Base-by-base conservation (phyloP, 2,113 vertebrate species). In the Philantomba maxwellii region DNA sequence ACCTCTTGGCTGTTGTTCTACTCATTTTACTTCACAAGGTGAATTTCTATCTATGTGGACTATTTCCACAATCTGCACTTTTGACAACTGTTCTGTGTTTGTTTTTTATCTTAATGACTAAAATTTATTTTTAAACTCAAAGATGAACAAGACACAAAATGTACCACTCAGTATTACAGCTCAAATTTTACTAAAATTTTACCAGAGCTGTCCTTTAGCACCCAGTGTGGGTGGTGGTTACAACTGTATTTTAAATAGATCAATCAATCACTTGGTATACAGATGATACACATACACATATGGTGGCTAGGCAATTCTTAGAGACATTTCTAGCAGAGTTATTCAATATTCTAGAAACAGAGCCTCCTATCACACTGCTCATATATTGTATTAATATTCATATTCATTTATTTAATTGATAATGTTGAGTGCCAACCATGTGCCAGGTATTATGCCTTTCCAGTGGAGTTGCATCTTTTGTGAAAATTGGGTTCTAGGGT, bases 101-200 rank as follows among this genome's bases (percentile, higher is more conserved):
- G 11, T 92, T 94, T 14, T 75, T 75, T 1, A 43, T 84, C 93
- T 95, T 92, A 57, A 39, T 95, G 45, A 90, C 17, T 94, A 36
- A 89, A 89, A 57, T 90, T 66, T 11, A 26, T 93, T 94, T 80
- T 96, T 95, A 78, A 60, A 55, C 15, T 33, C 70, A 88, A 92
- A 95, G 39, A 84, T 73, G 57, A 95, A 33, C 78, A 90, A 95
- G 8, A 95, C 14, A 93, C 26, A 92, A 96, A 96, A 92, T 49
- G 26, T 55, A 92, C 26, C 3, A 19, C 26, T 92, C 1, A 58
- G 16, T 93, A 62, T 78, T 87, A 78, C 45, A 87, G 82, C 33
- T 93, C 57, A 85, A 19, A 94, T 58, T 83, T 64, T 53, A 66
- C 58, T 45, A 75, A 83, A 78, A 58, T 92, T 87, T 96, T 57